Evolutionary conservation across 2,113 vertebrate species (phyloP), one percentile per base, ranked within the genome.

Genomic region (Halcyon malimbica): DNA sequence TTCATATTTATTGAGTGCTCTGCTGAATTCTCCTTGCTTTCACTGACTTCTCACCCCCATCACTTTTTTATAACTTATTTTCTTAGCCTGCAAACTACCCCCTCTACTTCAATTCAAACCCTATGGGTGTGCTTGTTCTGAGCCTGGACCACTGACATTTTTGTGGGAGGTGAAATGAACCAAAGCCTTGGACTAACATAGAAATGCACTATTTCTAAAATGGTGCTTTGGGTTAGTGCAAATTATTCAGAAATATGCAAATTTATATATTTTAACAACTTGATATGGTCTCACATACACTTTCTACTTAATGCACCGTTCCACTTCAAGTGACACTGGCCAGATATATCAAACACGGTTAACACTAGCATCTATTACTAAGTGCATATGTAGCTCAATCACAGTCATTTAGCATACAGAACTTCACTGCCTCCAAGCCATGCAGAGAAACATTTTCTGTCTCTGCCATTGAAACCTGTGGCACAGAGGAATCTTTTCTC

Each of bases 161-260:
- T 41, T 21, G 88, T 92, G 48, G 85, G 85, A 90, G 62, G 71
- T 84, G 84, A 94, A 95, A 91, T 17, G 44, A 91, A 64, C 70
- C 78, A 87, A 83, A 96, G 65, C 29, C 78, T 92, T 82, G 65
- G 35, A 68, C 80, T 83, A 92, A 78, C 56, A 90, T 42, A 51
- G 73, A 93, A 90, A 84, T 82, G 79, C 62, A 83, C 42, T 26
- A 48, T 89, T 93, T 93, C 77, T 90, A 82, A 92, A 95, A 87
- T 8, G 13, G 26, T 88, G 56, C 46, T 92, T 89, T 87, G 69
- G 33, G 35, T 87, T 92, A 75, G 68, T 64, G 73, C 51, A 90
- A 87, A 82, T 78, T 87, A 84, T 90, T 89, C 77, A 84, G 69
- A 95, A 95, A 78, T 78, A 95, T 41, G 70, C n/a, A 94, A 85